Evolutionary conservation across 2,888 invertebrate species (phyloP).

Genomic region (Epinotia demarniana): DNA sequence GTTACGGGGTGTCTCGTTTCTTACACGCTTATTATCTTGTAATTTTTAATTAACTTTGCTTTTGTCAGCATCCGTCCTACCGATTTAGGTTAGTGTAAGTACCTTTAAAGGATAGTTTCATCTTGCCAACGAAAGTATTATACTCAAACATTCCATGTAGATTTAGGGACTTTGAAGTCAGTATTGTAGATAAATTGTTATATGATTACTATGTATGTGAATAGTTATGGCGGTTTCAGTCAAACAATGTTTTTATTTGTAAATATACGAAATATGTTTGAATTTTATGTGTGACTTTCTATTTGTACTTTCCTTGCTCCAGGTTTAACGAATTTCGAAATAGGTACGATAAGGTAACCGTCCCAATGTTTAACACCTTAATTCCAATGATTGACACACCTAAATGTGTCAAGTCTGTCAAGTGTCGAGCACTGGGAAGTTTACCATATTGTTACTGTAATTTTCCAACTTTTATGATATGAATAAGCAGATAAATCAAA

Average conservation of each 20-base stretch:
- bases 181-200: constrained; percentile 56
- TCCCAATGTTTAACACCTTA: neutral
- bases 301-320: constrained; percentile 7
- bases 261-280: constrained; percentile 72
- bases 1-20: constrained; percentile 36
- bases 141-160: constrained; percentile 50
- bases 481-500: too few species aligned
- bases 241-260: constrained; percentile 60
- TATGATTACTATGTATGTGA: constrained; percentile 57
- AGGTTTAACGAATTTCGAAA: neutral
- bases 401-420: neutral
- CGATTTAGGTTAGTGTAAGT: constrained; percentile 58
- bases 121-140: constrained; percentile 81
- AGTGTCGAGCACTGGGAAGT: neutral
- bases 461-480: neutral
- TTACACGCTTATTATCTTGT: constrained; percentile 62
- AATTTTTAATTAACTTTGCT: constrained; percentile 47
- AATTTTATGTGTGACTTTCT: constrained; percentile 47
- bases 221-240: constrained; percentile 58
- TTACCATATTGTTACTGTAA: neutral
- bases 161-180: constrained; percentile 49
- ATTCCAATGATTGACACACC: neutral
- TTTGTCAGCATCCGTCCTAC: constrained; percentile 78
- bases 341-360: neutral
- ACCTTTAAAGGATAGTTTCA: constrained; percentile 53